Evolutionary conservation across 2,113 vertebrate species (phyloP), one percentile per base, ranked within the genome.

Genomic region (Octodon degus): DNA sequence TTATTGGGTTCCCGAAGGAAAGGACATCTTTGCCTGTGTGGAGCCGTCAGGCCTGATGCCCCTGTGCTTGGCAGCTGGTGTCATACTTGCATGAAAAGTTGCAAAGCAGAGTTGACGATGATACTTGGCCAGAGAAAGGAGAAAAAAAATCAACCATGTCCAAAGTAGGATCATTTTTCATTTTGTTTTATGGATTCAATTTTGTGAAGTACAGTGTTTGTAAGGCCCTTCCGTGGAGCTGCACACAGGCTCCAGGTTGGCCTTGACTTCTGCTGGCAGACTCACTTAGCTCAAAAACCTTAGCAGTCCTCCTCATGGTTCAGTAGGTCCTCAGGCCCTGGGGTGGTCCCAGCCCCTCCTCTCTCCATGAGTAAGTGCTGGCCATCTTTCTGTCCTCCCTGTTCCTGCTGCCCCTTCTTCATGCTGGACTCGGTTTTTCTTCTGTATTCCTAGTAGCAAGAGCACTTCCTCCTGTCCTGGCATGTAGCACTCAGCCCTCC

Each of bases 111-210:
- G 91, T 96, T 97, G 97, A 96, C 96, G 95, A 97, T 94, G 85
- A 53, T 88, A 87, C 92, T 93, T 96, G 90, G 87, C 95, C 94
- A 94, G 87, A 90, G 90, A 81, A 94, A 89, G 68, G 58, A 85
- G 32, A 3, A 13, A 17, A 27, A 55, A 68, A 91, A 43, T 63
- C 70, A 88, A 92, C 92, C 19, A 20, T 60, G 1, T 90, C 55
- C 84, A 92, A 96, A 90, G 22, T 79, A n/a, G 5, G 74, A 65
- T 79, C 84, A 47, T 97, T 97, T 98, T 94, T 98, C 84, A 97
- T 93, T 96, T 95, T 95, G 67, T 97, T 98, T 97, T 85, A 82
- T 98, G 92, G 93, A 86, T 95, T 98, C 95, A 74, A n/a, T 93
- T 87, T 91, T 93, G 65, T 89, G 87, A 94, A 80, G 43, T 19